A percentile compares a stretch with the other conserved stretches of the same genome.
phyloP scores from a whole-genome alignment of 2,888 invertebrate genomes.

The Cephus runcator region DNA sequence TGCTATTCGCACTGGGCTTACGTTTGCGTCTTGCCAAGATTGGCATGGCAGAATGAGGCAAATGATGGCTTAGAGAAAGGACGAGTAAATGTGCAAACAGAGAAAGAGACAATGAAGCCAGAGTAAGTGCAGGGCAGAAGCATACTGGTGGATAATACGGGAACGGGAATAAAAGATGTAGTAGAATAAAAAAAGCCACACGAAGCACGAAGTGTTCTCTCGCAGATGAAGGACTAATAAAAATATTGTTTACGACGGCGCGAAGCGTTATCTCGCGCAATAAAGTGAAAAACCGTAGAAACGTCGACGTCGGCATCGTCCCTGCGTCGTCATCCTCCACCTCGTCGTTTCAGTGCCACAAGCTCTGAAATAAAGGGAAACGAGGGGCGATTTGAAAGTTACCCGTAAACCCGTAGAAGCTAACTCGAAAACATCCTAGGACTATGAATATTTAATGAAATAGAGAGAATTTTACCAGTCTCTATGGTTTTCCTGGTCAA shows the following conservation, averaged over 20 bases:
- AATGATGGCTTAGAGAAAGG: neutral
- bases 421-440: conserved; percentile 30
- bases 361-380: neutral
- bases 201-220: neutral
- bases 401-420: neutral
- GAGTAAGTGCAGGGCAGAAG: neutral
- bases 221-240: conserved; percentile 28
- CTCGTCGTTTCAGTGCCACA: neutral
- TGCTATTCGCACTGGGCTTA: neutral
- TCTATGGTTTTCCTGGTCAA: neutral
- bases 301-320: neutral
- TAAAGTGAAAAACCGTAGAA: neutral
- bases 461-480: conserved; percentile 21
- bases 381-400: neutral
- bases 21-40: neutral
- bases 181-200: neutral
- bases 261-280: conserved; percentile 20
- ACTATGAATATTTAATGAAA: conserved; percentile 40
- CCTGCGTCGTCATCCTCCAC: neutral
- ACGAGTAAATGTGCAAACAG: neutral
- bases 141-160: neutral
- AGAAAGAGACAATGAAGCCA: neutral
- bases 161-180: neutral
- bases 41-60: neutral
- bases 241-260: conserved; percentile 37